A percentile compares a stretch with the other conserved stretches of the same genome.
Conservation (phyloP, 2,113 vertebrate genomes). For the Passer montanus region DNA sequence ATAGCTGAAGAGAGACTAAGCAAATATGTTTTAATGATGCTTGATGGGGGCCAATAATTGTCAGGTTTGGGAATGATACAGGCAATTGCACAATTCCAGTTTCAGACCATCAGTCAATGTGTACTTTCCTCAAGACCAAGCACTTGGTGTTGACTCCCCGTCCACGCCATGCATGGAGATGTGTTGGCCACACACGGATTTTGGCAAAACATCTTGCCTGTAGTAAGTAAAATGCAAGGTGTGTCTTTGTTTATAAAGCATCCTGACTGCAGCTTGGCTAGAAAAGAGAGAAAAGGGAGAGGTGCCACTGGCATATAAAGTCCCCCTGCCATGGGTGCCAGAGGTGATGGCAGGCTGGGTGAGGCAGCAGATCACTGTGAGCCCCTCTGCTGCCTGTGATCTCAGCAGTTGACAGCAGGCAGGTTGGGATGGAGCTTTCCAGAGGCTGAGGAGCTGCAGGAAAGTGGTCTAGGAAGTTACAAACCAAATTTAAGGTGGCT, state of each 20-base stretch:
- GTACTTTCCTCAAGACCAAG: not conserved
- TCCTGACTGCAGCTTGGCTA: not conserved
- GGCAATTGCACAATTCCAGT: not conserved
- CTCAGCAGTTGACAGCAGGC: accelerated
- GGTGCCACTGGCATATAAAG: not conserved
- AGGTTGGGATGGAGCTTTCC: not conserved
- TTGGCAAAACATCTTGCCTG: not conserved
- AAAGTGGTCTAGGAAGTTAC: not conserved
- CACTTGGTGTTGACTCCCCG: not conserved
- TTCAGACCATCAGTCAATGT: not conserved
- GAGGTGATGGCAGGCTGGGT: too few relatives aligned
- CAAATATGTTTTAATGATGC: not conserved
- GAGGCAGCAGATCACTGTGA: not conserved
- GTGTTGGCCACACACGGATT: not conserved
- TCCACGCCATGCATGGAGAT: accelerated
- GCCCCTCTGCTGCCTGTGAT: not conserved
- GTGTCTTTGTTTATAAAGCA: not conserved
- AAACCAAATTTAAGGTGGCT: not conserved
- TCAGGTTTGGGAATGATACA: not conserved
- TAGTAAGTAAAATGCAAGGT: not conserved
- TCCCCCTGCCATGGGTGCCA: accelerated
- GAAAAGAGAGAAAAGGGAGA: not conserved
- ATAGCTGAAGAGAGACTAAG: not conserved
- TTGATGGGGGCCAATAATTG: not conserved
- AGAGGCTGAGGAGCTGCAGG: not conserved